Percentiles rank a stretch among this genome's conserved stretches.
Conservation (phyloP, 92 coral and sea anemone species). For the Isaurus tuberculatus region DNA sequence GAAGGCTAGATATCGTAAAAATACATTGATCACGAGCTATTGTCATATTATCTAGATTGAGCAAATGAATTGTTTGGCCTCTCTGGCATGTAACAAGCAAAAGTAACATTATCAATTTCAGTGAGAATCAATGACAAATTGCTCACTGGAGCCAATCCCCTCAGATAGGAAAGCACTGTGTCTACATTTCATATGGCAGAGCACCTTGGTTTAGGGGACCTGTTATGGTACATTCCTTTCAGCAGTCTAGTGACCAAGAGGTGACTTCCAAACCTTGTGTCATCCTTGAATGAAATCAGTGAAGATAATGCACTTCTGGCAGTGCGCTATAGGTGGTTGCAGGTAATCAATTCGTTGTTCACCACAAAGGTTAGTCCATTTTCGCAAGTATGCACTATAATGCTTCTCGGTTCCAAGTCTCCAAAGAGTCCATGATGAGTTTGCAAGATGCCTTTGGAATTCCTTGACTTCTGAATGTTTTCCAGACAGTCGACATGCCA, state of each 20-base stretch:
- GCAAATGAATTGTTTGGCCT: no score
- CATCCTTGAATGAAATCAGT: neutral
- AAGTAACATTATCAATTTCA: no score
- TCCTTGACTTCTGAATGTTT: conserved; percentile 36
- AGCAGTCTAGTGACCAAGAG: neutral
- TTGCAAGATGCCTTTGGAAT: conserved; percentile 52
- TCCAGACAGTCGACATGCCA: conserved; percentile 60
- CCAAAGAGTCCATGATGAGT: conserved; percentile 57
- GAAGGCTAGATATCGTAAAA: no score
- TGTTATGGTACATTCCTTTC: neutral
- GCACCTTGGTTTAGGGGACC: neutral
- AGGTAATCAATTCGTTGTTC: conserved; percentile 30
- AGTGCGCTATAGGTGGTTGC: conserved; percentile 1
- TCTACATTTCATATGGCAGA: neutral
- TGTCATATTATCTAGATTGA: no score
- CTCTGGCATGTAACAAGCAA: no score
- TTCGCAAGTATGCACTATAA: conserved; percentile 47
- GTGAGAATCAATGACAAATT: no score
- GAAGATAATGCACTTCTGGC: conserved; percentile 4
- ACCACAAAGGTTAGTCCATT: conserved; percentile 24
- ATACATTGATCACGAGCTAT: no score
- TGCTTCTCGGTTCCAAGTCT: conserved; percentile 47
- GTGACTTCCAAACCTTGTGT: neutral
- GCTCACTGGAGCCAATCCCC: neutral
- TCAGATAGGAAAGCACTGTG: neutral